Percentiles rank a stretch among this genome's conserved stretches.
phyloP scores from a whole-genome alignment of 2,113 vertebrate genomes.

The Irena cyanogastra region DNA sequence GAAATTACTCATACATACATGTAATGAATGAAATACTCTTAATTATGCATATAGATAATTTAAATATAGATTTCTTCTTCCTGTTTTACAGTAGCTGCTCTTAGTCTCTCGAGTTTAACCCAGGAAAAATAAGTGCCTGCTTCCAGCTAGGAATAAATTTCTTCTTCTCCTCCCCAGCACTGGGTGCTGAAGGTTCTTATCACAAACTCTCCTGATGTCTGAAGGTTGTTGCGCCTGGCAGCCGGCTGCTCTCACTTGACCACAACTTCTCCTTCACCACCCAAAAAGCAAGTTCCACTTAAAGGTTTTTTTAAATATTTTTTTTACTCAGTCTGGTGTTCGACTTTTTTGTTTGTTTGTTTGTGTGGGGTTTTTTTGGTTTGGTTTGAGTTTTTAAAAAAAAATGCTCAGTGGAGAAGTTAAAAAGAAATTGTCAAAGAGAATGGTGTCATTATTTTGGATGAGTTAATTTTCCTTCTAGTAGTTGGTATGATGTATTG shows the following conservation, averaged over 20 bases:
- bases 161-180: neutral
- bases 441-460: neutral
- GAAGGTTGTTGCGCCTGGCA: neutral
- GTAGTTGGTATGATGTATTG: neutral
- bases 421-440: neutral
- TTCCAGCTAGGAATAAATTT: neutral
- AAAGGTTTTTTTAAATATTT: neutral
- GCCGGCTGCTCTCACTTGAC: neutral
- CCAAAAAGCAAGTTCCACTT: neutral
- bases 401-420: neutral
- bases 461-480: neutral
- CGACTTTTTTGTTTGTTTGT: too few species aligned
- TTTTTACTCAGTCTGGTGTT: neutral
- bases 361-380: neutral
- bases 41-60: neutral
- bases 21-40: neutral
- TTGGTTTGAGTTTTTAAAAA: neutral
- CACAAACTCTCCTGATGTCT: neutral
- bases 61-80: neutral
- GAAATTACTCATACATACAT: accelerated
- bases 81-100: neutral
- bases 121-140: neutral
- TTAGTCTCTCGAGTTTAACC: neutral
- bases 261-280: neutral
- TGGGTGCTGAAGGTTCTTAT: neutral